These are phyloP conservation scores for Platycheirus albimanus DNA, from an alignment of 2,888 invertebrate genomes.

Conservation along the genomic window DNA sequence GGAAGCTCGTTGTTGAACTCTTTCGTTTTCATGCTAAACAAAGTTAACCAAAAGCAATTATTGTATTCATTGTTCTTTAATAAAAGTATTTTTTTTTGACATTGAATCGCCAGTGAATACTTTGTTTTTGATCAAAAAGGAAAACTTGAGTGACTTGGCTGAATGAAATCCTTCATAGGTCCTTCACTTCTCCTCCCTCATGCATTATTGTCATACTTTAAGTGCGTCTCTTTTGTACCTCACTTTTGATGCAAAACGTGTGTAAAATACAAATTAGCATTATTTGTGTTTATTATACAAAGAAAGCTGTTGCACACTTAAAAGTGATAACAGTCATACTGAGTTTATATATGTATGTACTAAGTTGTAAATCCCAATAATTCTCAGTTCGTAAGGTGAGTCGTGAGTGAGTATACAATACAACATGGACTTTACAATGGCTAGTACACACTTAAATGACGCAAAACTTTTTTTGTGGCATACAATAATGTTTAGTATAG, in stretches of 20 bases:
- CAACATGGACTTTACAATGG: constrained; percentile 16
- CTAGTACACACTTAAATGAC: constrained; percentile 39
- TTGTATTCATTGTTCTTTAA: neutral
- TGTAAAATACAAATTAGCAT: constrained; percentile 40
- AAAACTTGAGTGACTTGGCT: constrained; percentile 27
- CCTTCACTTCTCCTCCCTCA: constrained; percentile 43
- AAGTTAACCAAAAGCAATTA: neutral
- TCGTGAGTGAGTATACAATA: too few species aligned
- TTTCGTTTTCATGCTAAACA: constrained; percentile 24
- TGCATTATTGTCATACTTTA: constrained; percentile 4
- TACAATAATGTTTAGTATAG: constrained; percentile 19
- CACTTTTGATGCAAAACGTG: constrained; percentile 23
- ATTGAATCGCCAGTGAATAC: constrained; percentile 11
- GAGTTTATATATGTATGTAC: constrained; percentile 20
- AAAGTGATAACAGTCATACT: neutral
- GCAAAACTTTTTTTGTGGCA: constrained; percentile 24
- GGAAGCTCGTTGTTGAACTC: constrained; percentile 28
- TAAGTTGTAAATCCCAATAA: too few species aligned
- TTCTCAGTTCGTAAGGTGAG: constrained; percentile 17
- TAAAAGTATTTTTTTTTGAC: constrained; percentile 29
- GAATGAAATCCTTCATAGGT: constrained; percentile 50
- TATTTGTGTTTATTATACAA: constrained; percentile 41
- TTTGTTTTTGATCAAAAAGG: neutral
- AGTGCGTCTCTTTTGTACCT: constrained; percentile 7
- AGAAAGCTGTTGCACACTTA: constrained; percentile 26